Conservation (phyloP, 2,888 invertebrate species). For the Drosophila anceps region DNA sequence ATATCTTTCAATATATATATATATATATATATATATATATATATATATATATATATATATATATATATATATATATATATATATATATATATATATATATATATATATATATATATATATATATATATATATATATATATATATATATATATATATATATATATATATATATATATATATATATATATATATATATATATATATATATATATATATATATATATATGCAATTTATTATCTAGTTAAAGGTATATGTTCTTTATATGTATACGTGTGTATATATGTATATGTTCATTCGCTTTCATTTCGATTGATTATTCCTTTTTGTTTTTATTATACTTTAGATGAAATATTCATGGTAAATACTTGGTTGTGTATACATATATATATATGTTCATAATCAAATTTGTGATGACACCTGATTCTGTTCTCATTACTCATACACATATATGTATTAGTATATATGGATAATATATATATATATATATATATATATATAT, state of each 20-base stretch:
- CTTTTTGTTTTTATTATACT: constrained; percentile 19
- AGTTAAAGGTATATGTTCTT: constrained; percentile 60
- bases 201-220: constrained; percentile 44
- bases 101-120: constrained; percentile 23
- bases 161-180: constrained; percentile 23
- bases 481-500: constrained; percentile 36
- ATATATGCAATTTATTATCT: constrained; percentile 64
- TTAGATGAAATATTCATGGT: constrained; percentile 40
- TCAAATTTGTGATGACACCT: constrained; percentile 32
- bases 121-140: constrained; percentile 12
- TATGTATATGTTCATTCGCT: constrained; percentile 52
- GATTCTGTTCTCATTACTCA: constrained; percentile 33
- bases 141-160: constrained; percentile 20
- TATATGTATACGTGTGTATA: constrained; percentile 64
- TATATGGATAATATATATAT: constrained; percentile 11
- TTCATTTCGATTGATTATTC: constrained; percentile 41
- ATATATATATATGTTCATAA: constrained; percentile 16
- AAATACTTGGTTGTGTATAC: constrained; percentile 32
- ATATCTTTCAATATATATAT: constrained; percentile 39
- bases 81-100: constrained; percentile 20
- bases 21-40: constrained; percentile 10
- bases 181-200: constrained; percentile 39
- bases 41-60: constrained; percentile 23
- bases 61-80: constrained; percentile 12
- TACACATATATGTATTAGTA: constrained; percentile 19